These are phyloP conservation scores for Sitophilus oryzae DNA, from an alignment of 1,140 invertebrate genomes.

Conservation along the genomic window DNA sequence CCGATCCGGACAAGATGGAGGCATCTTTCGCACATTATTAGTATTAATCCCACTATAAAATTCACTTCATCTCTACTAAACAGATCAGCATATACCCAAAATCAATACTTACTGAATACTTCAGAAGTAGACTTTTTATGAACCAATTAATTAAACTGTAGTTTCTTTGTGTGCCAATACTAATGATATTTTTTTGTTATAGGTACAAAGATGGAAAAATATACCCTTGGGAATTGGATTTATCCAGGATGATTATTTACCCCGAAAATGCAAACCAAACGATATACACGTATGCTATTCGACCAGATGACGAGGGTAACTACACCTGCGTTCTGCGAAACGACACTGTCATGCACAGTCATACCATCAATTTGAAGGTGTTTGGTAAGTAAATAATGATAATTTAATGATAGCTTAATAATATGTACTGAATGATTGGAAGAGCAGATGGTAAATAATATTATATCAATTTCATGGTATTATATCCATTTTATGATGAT, in stretches of 20 bases:
- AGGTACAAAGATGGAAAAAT: constrained; percentile 69
- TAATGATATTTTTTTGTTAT: constrained; percentile 39
- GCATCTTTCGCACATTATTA: no score
- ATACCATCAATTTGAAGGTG: constrained; percentile 59
- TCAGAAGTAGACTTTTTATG: no score
- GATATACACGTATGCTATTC: constrained; percentile 61
- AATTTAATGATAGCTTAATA: background rate
- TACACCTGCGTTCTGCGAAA: constrained; percentile 67
- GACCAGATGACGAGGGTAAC: constrained; percentile 58
- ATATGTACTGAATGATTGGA: background rate
- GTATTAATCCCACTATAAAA: no score
- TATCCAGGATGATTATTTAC: constrained; percentile 65
- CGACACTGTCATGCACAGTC: constrained; percentile 58
- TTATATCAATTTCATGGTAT: no score
- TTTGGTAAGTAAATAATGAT: constrained; percentile 52
- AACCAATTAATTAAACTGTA: no score
- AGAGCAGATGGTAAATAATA: no score
- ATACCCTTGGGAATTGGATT: constrained; percentile 66
- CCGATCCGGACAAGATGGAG: no score
- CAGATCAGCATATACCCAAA: no score
- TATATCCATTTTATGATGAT: no score
- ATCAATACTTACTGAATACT: no score
- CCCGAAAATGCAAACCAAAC: constrained; percentile 74
- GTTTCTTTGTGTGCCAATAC: no score
- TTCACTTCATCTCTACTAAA: no score